Evolutionary conservation across 2,797 vertebrate genomes (phyloP).

Genomic region (Gymnoscopelus microlampas): DNA sequence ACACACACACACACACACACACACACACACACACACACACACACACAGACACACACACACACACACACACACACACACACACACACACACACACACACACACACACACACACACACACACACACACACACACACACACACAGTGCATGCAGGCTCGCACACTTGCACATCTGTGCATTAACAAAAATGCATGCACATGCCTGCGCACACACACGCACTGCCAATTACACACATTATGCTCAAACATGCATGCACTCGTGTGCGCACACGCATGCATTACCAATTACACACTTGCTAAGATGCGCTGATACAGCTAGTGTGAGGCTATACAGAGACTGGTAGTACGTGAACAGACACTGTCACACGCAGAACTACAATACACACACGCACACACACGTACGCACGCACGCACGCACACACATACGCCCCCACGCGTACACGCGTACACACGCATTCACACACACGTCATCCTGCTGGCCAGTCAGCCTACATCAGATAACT

Average conservation of each 20-base stretch:
- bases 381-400: not conserved
- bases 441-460: not conserved
- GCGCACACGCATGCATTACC: not conserved
- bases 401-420: slow-evolving; percentile 21
- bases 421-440: slow-evolving; percentile 9
- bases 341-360: not conserved
- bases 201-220: slow-evolving; percentile 4
- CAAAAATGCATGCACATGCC: not conserved
- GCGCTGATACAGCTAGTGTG: too few species aligned
- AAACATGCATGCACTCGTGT: not conserved
- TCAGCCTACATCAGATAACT: slow-evolving; percentile 72
- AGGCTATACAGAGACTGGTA: too few species aligned
- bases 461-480: slow-evolving; percentile 20
- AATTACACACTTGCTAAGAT: too few species aligned
- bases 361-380: not conserved
- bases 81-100: slow-evolving; percentile 5
- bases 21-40: not conserved
- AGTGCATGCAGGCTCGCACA: not conserved
- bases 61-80: slow-evolving; percentile 1
- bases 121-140: slow-evolving; percentile 7
- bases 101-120: slow-evolving; percentile 6
- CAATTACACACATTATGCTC: not conserved
- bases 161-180: slow-evolving; percentile 2
- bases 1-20: not conserved
- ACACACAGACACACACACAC: not conserved